phyloP scores from a whole-genome alignment of 2,888 invertebrate species.

The Watsonalla cultraria region DNA sequence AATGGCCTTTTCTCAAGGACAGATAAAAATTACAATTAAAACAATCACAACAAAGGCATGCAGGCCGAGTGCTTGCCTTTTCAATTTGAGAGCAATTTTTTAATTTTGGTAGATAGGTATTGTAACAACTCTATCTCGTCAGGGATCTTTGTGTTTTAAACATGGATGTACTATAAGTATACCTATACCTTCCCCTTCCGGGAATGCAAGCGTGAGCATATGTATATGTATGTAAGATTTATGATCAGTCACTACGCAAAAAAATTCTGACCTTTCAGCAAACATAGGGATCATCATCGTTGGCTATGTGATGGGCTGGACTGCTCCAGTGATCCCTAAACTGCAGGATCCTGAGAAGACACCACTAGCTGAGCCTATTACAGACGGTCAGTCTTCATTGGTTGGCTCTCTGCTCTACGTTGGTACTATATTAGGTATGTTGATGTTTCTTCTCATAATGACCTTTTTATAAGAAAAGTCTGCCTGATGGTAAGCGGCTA shows the following conservation, averaged over 20 bases:
- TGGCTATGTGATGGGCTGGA: slow-evolving; percentile 31
- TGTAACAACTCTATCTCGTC: no score
- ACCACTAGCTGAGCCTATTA: slow-evolving; percentile 20
- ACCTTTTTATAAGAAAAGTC: background rate
- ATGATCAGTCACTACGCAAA: slow-evolving; percentile 17
- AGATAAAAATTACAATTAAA: no score
- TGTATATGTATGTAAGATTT: no score
- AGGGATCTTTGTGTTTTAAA: no score
- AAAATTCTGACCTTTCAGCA: slow-evolving; percentile 22
- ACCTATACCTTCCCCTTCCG: no score
- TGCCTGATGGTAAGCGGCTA: no score
- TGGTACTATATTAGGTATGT: slow-evolving; percentile 30
- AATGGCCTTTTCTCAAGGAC: no score
- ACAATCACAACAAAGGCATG: no score
- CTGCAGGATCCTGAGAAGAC: slow-evolving; percentile 25
- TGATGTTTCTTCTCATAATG: background rate
- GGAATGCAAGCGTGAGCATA: no score
- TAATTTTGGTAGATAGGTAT: no score
- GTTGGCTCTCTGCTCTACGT: slow-evolving; percentile 26
- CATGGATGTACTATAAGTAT: no score
- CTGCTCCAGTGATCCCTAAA: slow-evolving; percentile 33
- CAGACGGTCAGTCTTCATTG: slow-evolving; percentile 23
- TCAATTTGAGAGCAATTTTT: no score
- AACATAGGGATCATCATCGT: slow-evolving; percentile 28
- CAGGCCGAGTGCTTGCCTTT: slow-evolving; percentile 10